Evolutionary conservation across 2,797 vertebrate genomes (phyloP).

Genomic region (Cyprinodon diabolis): DNA sequence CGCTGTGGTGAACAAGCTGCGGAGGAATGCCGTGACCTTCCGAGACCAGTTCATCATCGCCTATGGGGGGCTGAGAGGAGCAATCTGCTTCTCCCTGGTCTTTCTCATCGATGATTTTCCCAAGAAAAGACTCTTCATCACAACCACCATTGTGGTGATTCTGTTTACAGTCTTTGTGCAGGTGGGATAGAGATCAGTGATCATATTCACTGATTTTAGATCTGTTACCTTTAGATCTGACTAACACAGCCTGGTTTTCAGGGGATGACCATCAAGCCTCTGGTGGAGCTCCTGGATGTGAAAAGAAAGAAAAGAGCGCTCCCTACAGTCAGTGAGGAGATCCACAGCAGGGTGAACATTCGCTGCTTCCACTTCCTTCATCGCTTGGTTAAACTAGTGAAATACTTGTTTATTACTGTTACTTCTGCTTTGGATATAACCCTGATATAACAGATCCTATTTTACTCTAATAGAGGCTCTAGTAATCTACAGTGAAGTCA

Average conservation of each 20-base stretch:
- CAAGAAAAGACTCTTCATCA: conserved; percentile 87
- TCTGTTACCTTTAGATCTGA: background rate
- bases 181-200: conserved; percentile 31
- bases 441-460: too few relatives aligned
- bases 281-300: conserved; percentile 86
- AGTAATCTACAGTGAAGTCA: too few relatives aligned
- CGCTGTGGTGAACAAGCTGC: conserved; percentile 92
- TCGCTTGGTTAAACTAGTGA: too few relatives aligned
- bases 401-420: too few relatives aligned
- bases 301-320: conserved; percentile 84
- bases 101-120: conserved; percentile 86
- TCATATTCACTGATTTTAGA: too few relatives aligned
- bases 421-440: too few relatives aligned
- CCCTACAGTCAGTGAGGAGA: conserved; percentile 85
- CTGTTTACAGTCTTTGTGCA: conserved; percentile 90
- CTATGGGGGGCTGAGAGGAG: conserved; percentile 90
- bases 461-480: too few relatives aligned
- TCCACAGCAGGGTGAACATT: conserved; percentile 83
- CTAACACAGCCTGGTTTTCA: conserved; percentile 49
- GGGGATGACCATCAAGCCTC: conserved; percentile 87
- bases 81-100: conserved; percentile 92
- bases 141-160: conserved; percentile 91
- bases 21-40: conserved; percentile 89
- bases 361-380: background rate
- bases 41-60: conserved; percentile 95